Evolutionary conservation across 1,140 invertebrate genomes (phyloP), one percentile per base, ranked within the genome.

Genomic region (Bombus confusus): DNA sequence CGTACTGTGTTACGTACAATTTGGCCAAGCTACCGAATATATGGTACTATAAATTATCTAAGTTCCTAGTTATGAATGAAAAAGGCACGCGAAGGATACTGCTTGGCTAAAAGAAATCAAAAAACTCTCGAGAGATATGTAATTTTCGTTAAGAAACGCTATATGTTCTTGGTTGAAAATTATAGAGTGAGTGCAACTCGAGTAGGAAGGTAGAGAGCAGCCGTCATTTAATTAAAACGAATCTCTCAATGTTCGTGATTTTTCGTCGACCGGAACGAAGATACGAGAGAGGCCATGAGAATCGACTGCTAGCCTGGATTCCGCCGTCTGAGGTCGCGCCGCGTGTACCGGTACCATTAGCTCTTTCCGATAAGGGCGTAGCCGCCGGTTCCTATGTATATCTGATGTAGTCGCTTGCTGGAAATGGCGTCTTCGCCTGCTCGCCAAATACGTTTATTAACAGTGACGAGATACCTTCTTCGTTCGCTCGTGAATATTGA

Each of bases 221-320:
- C 28, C 59, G n/a, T 41, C 22, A 57, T 31, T 90, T 39, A 78
- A 90, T 90, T 90, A 90, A 90, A 90, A 85, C 80, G 83, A 88
- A 85, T 86, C 77, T 75, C 41, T 76, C 83, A 72, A 83, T 74
- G 87, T 80, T 83, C 76, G 75, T 34, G 88, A 91, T 93, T 92
- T 91, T 91, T 91, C 91, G 90, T 72, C 86, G 81, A 82, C 82
- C 88, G 87, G 91, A 90, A 92, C 91, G 91, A 90, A 76, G 87
- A 89, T 87, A 87, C 89, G 68, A 83, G 80, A 85, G 90, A 87
- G 90, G 90, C 90, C 92, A 92, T 92, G 92, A 92, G 92, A 92
- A 93, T 89, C 88, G 80, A 87, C 86, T 87, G 85, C 83, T 91
- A 92, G 91, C 91, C 90, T 91, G 85, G 91, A 91, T 93, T 92